Base-by-base conservation (phyloP, 2,113 vertebrate genomes). In the Phoxinus phoxinus region DNA sequence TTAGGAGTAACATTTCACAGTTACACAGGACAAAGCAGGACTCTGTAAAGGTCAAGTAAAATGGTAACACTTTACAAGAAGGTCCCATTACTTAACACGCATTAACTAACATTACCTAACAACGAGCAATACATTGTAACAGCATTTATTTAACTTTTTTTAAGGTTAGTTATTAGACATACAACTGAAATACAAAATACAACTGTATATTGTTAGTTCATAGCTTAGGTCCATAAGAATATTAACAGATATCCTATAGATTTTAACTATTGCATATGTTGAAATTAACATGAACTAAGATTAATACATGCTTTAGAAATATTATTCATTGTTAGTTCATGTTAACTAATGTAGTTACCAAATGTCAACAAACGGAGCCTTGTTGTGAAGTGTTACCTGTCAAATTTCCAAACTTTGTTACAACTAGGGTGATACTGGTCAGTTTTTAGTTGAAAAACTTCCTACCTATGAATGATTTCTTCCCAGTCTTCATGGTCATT, bases 391-490 rank as follows among this genome's bases (percentile, higher is more conserved):
- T 32, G 48, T 30, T 21, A 41, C 69, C 35, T 41, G 17, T 30
- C 21, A 53, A 53, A 27, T 12, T 3, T 7, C 46, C 74, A 76
- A 53, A 32, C 73, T 75, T 75, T 35, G 30, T 67, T 9, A 67
- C 17, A 67, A 32, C 27, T 35, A 35, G 30, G 61, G 27, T 65
- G 25, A 65, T 15, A 13, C 59, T 13, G 59, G 41, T 32, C 17
- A 17, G 11, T 27, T 74, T 51, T 30, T 75, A 51, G 11, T 75
- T 4, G 6, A 76, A 91, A 84, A 30, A 81, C 25, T 74, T 74
- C 94, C 27, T 91, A 95, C 94, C 91, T 81, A 94, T 90, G 84
- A 95, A 94, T 83, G 94, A 95, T 88, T 92, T 94, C 89, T 94
- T 95, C 65, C 93, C 90, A 10, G 88, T 91, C 93, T 95, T 95